These are phyloP conservation scores for Neuroscelio doddi DNA, from an alignment of 2,888 invertebrate genomes.

Conservation along the genomic window DNA sequence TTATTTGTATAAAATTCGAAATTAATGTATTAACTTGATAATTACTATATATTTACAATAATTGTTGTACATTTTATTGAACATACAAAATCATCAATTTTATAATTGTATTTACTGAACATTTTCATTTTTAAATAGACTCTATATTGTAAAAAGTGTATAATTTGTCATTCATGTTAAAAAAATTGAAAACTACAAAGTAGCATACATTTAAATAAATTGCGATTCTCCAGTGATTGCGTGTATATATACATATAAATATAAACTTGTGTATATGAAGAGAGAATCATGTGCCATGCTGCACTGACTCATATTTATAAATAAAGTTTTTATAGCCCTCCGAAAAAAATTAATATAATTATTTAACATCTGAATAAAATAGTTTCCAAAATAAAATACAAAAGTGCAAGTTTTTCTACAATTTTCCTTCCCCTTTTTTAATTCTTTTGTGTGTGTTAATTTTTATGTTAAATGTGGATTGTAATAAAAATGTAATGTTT, in stretches of 20 bases:
- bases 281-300: neutral
- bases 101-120: neutral
- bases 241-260: too few species aligned
- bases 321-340: neutral
- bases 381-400: neutral
- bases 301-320: neutral
- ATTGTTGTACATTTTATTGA: too few species aligned
- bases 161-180: too few species aligned
- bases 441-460: neutral
- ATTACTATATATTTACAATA: too few species aligned
- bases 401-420: too few species aligned
- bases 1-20: too few species aligned
- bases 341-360: neutral
- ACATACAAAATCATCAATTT: too few species aligned
- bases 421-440: neutral
- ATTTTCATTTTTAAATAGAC: neutral
- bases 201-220: too few species aligned
- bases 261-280: neutral
- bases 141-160: too few species aligned
- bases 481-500: neutral
- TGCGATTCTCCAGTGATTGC: neutral
- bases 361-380: neutral
- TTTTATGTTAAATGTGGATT: neutral
- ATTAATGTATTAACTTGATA: too few species aligned
- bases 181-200: too few species aligned